Evolutionary conservation across 2,113 vertebrate species (phyloP).

Genomic region (Edolisoma coerulescens): DNA sequence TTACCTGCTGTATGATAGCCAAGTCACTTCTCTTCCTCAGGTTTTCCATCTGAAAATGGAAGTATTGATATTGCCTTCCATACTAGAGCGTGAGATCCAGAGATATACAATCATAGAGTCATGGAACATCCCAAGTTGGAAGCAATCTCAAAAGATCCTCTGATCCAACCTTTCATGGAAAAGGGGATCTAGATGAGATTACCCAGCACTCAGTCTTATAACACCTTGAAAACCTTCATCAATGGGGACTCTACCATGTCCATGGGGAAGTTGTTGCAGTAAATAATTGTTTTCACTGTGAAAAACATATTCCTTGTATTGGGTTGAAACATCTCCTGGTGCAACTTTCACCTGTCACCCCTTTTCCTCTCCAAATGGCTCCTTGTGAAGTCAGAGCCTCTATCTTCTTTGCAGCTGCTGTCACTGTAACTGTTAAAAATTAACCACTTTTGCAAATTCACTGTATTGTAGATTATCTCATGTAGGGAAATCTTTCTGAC

Average conservation of each 20-base stretch:
- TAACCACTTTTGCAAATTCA: background rate
- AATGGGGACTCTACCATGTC: background rate
- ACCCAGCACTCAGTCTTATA: background rate
- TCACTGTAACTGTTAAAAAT: background rate
- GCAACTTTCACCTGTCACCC: background rate
- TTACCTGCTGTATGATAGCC: background rate
- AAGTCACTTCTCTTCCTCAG: background rate
- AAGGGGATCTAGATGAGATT: background rate
- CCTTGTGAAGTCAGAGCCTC: background rate
- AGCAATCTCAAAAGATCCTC: background rate
- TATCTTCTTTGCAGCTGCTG: background rate
- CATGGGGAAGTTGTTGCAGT: background rate
- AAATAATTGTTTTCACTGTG: background rate
- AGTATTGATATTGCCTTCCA: background rate
- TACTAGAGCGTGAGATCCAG: background rate
- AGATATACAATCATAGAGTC: background rate
- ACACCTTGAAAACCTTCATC: background rate
- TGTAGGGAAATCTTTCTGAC: background rate
- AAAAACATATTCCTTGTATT: background rate
- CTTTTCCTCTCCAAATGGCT: background rate
- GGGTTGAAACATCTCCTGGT: background rate
- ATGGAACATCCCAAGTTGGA: background rate
- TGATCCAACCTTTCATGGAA: background rate
- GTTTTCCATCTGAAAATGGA: background rate
- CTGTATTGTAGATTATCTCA: background rate